Base-by-base conservation (phyloP, 2,888 invertebrate genomes). In the Cerastis rubricosa region DNA sequence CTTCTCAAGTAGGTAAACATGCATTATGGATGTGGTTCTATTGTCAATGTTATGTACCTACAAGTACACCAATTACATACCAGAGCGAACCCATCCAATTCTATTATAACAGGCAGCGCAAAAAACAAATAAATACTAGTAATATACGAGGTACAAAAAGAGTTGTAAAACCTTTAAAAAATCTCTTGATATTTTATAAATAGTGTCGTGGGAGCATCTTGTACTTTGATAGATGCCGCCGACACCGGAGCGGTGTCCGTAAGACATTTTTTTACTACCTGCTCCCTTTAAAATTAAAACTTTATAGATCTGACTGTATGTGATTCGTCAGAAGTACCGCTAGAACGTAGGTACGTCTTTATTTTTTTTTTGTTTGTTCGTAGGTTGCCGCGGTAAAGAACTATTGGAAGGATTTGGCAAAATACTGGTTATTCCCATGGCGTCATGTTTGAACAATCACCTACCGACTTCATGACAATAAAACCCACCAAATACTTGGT, bases 201-300 rank as follows among this genome's bases (percentile, higher is more conserved):
- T 91, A 92, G 88, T 93, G 94, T 94, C 95, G 95, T 96, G 96
- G 95, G 96, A 96, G 94, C 92, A 87, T 89, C 88, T 89, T 68
- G 90, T 76, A 88, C 93, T 96, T 96, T 96, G 95, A 96, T 91
- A 91, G 85, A 83, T 88, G 94, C 95, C 96, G 94, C 95, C 96
- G 96, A 92, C 95, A 89, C 82, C 83, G 84, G 82, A 85, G 89
- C 91, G 89, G 90, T 89, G 89, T 87, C 88, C 86, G 89, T 94
- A 93, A 95, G 93, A 93, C 92, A 92, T 87, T 94, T 95, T 95
- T 95, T 92, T 95, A 91, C 90, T 95, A 95, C 94, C 93, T 92
- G 92, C 87, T 91, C 89, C 84, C 93, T 91, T 93, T 93, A 91
- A 94, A 94, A 95, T 94, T 92, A 93, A 93, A 94, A 92, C 90